phyloP scores from a whole-genome alignment of 2,888 invertebrate genomes.

The Epicampocera succincta region DNA sequence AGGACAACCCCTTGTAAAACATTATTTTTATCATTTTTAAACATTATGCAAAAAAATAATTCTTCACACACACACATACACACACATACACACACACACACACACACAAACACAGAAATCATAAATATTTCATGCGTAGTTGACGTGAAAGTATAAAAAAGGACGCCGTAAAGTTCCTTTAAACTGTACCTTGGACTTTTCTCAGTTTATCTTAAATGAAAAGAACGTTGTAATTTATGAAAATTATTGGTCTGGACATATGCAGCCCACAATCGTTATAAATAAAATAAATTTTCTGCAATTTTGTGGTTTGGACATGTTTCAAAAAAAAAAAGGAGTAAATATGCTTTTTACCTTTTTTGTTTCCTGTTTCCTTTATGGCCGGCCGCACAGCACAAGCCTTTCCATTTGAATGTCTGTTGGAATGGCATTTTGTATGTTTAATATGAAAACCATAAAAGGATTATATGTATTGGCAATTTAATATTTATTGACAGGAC shows the following conservation, averaged over 20 bases:
- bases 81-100: too few relatives aligned
- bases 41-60: background rate
- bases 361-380: constrained; percentile 45
- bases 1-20: background rate
- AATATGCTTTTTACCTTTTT: constrained; percentile 68
- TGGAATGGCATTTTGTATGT: constrained; percentile 50
- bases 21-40: background rate
- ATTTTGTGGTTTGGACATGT: constrained; percentile 71
- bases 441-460: constrained; percentile 55
- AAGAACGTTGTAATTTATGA: constrained; percentile 76
- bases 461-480: constrained; percentile 76
- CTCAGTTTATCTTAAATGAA: constrained; percentile 71
- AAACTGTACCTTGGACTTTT: constrained; percentile 55
- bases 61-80: too few relatives aligned
- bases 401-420: constrained; percentile 29
- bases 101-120: constrained; percentile 7
- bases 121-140: constrained; percentile 54
- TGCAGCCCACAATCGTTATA: constrained; percentile 74
- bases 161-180: constrained; percentile 21
- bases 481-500: constrained; percentile 77
- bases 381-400: constrained; percentile 19
- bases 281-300: constrained; percentile 72
- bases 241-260: constrained; percentile 80
- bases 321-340: constrained; percentile 28
- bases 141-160: constrained; percentile 15